Conservation (phyloP, 2,888 invertebrate genomes). For the Plebejus argus region DNA sequence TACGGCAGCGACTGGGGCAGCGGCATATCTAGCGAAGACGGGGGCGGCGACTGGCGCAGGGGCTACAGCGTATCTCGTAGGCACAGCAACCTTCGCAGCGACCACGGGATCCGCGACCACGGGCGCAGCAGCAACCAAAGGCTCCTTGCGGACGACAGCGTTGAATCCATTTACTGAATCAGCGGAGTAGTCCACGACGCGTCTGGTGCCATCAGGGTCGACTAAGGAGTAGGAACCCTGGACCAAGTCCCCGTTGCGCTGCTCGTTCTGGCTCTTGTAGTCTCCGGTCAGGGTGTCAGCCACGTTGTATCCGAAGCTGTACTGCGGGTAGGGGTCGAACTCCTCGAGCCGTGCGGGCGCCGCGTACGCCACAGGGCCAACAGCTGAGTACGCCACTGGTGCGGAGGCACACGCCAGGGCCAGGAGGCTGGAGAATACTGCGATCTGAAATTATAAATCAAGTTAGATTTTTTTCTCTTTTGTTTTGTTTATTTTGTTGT, state of each 20-base stretch:
- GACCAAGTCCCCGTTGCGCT: constrained; percentile 79
- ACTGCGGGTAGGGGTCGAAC: constrained; percentile 81
- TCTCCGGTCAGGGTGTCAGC: constrained; percentile 72
- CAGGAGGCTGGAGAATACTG: constrained; percentile 67
- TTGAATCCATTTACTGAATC: constrained; percentile 71
- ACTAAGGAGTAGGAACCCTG: constrained; percentile 70
- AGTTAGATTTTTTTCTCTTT: neutral
- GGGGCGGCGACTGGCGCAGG: constrained; percentile 47
- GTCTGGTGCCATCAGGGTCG: constrained; percentile 69
- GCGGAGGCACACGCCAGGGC: constrained; percentile 63
- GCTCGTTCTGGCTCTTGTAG: constrained; percentile 73
- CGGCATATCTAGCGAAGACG: constrained; percentile 50
- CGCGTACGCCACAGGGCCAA: constrained; percentile 53
- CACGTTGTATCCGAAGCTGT: constrained; percentile 73
- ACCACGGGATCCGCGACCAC: constrained; percentile 61
- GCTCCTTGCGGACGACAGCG: constrained; percentile 69
- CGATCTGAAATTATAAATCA: constrained; percentile 53
- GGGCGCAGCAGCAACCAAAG: constrained; percentile 58
- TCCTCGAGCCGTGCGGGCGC: constrained; percentile 62
- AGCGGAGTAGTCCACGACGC: constrained; percentile 67
- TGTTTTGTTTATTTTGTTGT: constrained; percentile 38
- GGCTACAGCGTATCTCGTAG: constrained; percentile 50
- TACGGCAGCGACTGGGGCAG: constrained; percentile 51
- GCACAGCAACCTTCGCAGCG: constrained; percentile 52
- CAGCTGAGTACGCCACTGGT: constrained; percentile 61